These are phyloP conservation scores for Hirtodrosophila histrioides DNA, from an alignment of 2,888 invertebrate genomes.

Conservation along the genomic window DNA sequence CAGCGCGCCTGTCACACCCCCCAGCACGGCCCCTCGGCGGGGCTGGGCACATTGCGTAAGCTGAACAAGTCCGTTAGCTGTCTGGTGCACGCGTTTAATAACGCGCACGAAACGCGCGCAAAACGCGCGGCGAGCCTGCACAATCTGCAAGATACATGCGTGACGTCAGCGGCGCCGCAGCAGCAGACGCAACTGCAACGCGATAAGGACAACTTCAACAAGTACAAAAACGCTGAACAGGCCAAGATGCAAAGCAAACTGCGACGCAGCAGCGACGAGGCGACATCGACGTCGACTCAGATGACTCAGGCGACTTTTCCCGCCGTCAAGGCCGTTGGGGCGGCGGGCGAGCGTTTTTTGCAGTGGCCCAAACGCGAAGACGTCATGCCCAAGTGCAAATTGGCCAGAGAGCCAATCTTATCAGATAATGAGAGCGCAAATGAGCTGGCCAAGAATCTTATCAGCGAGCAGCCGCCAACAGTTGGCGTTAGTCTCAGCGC, in stretches of 20 bases:
- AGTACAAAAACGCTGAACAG: constrained; percentile 84
- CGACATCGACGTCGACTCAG: constrained; percentile 10
- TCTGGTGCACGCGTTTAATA: constrained; percentile 71
- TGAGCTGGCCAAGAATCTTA: constrained; percentile 27
- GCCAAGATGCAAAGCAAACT: constrained; percentile 64
- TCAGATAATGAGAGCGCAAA: constrained; percentile 43
- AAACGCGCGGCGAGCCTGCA: constrained; percentile 80
- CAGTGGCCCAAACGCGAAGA: constrained; percentile 81
- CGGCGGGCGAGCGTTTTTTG: constrained; percentile 74
- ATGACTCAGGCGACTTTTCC: constrained; percentile 52
- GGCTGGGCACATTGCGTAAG: constrained; percentile 66
- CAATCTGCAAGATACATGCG: constrained; percentile 66
- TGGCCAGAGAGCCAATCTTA: constrained; percentile 21
- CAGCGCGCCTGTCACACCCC: background rate
- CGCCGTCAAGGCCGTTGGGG: constrained; percentile 42
- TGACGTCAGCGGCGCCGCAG: constrained; percentile 8
- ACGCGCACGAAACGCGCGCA: constrained; percentile 58
- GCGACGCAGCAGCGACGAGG: constrained; percentile 48
- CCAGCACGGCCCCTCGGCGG: background rate
- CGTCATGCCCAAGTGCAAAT: constrained; percentile 48
- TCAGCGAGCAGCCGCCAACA: constrained; percentile 24
- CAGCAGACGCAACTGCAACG: constrained; percentile 50
- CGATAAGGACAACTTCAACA: constrained; percentile 84
- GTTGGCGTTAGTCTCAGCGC: constrained; percentile 55
- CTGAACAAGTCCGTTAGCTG: constrained; percentile 81